phyloP scores from a whole-genome alignment of 2,113 vertebrate genomes.

The Neodontobutis hainanensis region DNA sequence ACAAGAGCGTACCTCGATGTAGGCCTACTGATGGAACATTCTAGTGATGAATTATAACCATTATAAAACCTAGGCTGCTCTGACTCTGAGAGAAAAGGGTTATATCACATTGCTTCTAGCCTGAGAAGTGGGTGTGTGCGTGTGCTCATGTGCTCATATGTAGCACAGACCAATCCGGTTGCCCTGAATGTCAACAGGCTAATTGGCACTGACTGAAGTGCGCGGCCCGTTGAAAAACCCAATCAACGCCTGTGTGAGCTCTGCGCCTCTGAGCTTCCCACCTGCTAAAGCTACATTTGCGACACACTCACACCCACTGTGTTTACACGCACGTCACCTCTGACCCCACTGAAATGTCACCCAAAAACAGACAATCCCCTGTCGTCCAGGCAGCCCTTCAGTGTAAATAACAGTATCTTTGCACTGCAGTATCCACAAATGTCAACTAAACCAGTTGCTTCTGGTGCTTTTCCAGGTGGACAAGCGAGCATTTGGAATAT shows the following conservation, averaged over 20 bases:
- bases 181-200: constrained; percentile 73
- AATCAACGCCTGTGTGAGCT: constrained; percentile 68
- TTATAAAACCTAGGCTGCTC: background rate
- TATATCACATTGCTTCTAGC: constrained; percentile 1
- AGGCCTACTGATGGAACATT: too few relatives aligned
- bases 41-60: too few relatives aligned
- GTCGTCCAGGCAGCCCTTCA: constrained; percentile 26
- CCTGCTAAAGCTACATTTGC: constrained; percentile 38
- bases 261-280: constrained; percentile 38
- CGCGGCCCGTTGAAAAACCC: constrained; percentile 54
- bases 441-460: constrained; percentile 30
- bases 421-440: constrained; percentile 45
- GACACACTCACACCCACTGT: constrained; percentile 20
- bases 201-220: constrained; percentile 74
- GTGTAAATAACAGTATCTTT: constrained; percentile 58
- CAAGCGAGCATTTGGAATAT: background rate
- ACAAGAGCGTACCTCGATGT: background rate
- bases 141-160: background rate
- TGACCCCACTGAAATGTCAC: constrained; percentile 67
- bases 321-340: constrained; percentile 52
- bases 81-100: background rate
- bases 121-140: constrained; percentile 4
- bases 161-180: constrained; percentile 13
- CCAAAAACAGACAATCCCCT: constrained; percentile 55
- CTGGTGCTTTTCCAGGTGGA: constrained; percentile 24